Base-by-base conservation (phyloP, 2,797 vertebrate species). In the Microtus californicus region DNA sequence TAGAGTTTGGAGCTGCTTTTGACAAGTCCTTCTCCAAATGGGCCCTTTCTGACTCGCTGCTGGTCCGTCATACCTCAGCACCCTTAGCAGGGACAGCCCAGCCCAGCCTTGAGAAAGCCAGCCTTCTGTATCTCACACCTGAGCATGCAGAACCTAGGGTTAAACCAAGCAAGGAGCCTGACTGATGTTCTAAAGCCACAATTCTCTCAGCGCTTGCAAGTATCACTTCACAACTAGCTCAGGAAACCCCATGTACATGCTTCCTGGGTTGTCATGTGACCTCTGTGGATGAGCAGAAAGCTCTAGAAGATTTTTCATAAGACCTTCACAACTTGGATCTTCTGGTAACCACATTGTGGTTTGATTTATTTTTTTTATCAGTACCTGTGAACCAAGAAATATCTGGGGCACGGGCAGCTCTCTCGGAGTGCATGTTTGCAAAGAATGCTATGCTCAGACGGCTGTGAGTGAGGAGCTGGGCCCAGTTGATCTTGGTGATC, bases 401-500 rank as follows among this genome's bases (percentile, higher is more conserved):
- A 31, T 54, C 80, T 51, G 40, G 27, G 54, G 31, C 59, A 59
- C 21, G 5, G 54, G 19, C 15, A 1, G 2, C 67, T 43, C 71
- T 77, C 69, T 81, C 48, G 6, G 43, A 10, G 0, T 1, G 23
- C 6, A 51, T 12, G 0, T 93, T 82, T 87, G 71, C 21, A 19
- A 29, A 82, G 34, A 31, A 2, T 0, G 1, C 11, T 45, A 0
- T 0, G 0, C 9, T 51, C 51, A 3, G 48, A 2, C 5, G 21
- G 31, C 10, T 0, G 10, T 1, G 19, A 40, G 21, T 8, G 43
- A 77, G 34, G 73, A 27, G 1, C 0, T 2, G 2, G 4, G 8
- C 27, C 10, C 3, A 0, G 4, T 0, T 23, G n/a, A 25, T 14
- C 67, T 14, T 29, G 56, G 3, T 12, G 34, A 15, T 5, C 0